Base-by-base conservation (phyloP, 1,140 invertebrate genomes). In the Diachasma alloeum region DNA sequence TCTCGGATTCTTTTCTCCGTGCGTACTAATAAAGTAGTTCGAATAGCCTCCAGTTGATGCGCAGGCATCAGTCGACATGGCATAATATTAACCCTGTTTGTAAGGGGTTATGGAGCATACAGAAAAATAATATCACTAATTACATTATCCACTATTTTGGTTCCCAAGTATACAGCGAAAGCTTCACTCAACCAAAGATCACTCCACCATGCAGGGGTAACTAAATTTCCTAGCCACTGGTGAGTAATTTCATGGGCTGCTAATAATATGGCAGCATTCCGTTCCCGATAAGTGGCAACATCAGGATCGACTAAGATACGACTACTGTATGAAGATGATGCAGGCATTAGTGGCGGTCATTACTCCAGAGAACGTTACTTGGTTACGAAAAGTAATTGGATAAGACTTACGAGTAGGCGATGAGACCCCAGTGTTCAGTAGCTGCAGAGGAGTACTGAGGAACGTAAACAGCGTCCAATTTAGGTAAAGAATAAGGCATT, bases 191-290 rank as follows among this genome's bases (percentile, higher is more conserved):
- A 79, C 89, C 91, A 92, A 2, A 83, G 78, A 63, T 89, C 83
- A n/a, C 81, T 81, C 85, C 91, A 92, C 77, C 91, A 91, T 75
- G 86, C 83, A 78, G 91, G 90, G 0, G 91, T 91, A 0, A 92
- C 91, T 44, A 92, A 79, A 80, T 93, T 91, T 8, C 91, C 91
- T 81, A 92, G 92, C 91, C 91, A 92, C 79, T 92, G 90, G 83
- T 94, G 93, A 2, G 92, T 91, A 11, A 95, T 80, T 84, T 94
- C 93, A 81, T 94, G 93, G 13, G 87, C 85, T 3, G 94, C 87
- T 1, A 92, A 5, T 10, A 46, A 15, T 53, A 36, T 15, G 9
- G 56, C 19, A 8, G 22, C 37, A 48, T 37, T 22, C 10, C 1
- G 13, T n/a, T 0, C 15, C 0, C 0, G 3, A 68, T 56, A 44